A percentile compares a stretch with the other conserved stretches of the same genome.
These are phyloP conservation scores for Catostomus latipinnis DNA, from an alignment of 2,797 vertebrate species.

Conservation along the genomic window DNA sequence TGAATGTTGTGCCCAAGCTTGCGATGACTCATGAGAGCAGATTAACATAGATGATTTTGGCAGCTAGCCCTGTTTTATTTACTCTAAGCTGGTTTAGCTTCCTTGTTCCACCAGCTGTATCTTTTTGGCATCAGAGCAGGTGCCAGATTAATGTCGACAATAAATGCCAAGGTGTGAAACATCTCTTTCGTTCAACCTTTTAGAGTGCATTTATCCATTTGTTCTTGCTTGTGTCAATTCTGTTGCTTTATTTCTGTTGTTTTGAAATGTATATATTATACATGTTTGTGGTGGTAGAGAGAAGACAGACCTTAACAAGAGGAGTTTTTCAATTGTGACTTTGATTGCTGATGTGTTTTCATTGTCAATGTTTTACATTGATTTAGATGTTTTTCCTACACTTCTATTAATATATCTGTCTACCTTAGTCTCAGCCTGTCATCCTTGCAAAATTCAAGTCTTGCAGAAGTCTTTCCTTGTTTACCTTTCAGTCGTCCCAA, in stretches of 20 bases:
- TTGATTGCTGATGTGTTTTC: constrained; percentile 10
- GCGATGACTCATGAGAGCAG: constrained; percentile 30
- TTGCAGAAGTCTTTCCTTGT: neutral
- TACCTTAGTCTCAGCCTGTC: neutral
- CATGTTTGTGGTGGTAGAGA: neutral
- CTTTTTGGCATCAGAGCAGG: constrained; percentile 18
- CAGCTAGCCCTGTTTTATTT: constrained; percentile 38
- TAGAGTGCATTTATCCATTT: neutral
- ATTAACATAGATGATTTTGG: constrained; percentile 40
- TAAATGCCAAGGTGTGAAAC: constrained; percentile 44
- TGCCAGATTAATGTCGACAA: constrained; percentile 47
- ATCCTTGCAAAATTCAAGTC: no score
- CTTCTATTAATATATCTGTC: neutral
- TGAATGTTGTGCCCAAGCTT: constrained; percentile 12
- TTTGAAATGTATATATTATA: no score
- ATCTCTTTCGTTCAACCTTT: constrained; percentile 35
- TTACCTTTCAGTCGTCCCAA: constrained; percentile 7
- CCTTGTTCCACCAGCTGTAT: constrained; percentile 25
- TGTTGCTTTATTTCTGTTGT: constrained; percentile 1
- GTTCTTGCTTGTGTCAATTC: neutral
- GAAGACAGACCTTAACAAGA: neutral
- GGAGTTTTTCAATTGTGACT: neutral
- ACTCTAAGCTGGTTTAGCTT: constrained; percentile 43
- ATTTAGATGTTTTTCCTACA: constrained; percentile 17
- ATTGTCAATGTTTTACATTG: constrained; percentile 8